A percentile compares a stretch with the other conserved stretches of the same genome.
Evolutionary conservation across 2,888 invertebrate genomes (phyloP).

Genomic region (Lacanobia oleracea): DNA sequence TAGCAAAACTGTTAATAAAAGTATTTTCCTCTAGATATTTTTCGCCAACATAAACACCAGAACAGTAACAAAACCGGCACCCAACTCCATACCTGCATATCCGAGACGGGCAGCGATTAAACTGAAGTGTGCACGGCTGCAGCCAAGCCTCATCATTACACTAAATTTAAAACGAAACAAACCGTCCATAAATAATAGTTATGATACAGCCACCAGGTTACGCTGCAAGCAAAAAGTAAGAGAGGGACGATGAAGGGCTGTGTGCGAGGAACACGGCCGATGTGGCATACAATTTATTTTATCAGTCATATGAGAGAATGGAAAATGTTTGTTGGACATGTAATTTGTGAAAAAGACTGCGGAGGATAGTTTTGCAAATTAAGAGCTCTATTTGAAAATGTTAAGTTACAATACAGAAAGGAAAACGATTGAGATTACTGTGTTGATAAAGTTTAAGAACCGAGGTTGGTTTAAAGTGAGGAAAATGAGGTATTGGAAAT

Average conservation of each 20-base stretch:
- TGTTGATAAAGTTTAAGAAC: too few species aligned
- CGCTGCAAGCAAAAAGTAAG: slow-evolving; percentile 79
- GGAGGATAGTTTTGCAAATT: not conserved
- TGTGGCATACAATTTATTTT: slow-evolving; percentile 53
- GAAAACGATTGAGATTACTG: not conserved
- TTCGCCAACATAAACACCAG: slow-evolving; percentile 17
- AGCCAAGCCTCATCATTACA: slow-evolving; percentile 79
- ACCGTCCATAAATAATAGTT: slow-evolving; percentile 85
- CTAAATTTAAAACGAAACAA: slow-evolving; percentile 85
- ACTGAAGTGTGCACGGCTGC: slow-evolving; percentile 67
- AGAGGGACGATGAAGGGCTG: slow-evolving; percentile 51
- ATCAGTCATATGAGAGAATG: slow-evolving; percentile 42
- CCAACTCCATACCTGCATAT: slow-evolving; percentile 40
- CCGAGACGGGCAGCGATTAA: slow-evolving; percentile 60
- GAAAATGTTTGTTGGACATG: slow-evolving; percentile 26
- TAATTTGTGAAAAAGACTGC: slow-evolving; percentile 17
- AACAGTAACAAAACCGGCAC: slow-evolving; percentile 43
- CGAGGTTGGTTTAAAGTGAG: not conserved
- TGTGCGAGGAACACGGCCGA: slow-evolving; percentile 18
- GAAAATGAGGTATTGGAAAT: not conserved
- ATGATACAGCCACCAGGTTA: slow-evolving; percentile 83
- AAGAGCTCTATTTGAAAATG: not conserved
- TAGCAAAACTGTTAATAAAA: not conserved
- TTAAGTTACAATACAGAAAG: not conserved
- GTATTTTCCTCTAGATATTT: not conserved